These are phyloP conservation scores for Bettongia penicillata DNA, from an alignment of 2,113 vertebrate genomes.

Conservation along the genomic window DNA sequence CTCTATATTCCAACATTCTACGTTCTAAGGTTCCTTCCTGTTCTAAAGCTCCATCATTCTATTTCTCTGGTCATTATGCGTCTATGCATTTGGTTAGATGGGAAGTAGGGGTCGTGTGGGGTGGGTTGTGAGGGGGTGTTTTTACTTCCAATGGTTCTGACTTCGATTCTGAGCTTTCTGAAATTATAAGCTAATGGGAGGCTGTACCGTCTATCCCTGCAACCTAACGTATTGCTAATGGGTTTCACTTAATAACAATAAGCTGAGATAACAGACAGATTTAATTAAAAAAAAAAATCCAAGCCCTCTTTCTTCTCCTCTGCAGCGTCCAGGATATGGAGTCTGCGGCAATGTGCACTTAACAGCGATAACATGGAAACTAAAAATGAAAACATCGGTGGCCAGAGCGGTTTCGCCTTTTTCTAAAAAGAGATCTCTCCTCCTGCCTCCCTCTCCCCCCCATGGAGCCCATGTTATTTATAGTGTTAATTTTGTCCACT, in stretches of 20 bases:
- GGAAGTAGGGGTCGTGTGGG: neutral
- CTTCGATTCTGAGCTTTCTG: neutral
- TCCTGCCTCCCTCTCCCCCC: neutral
- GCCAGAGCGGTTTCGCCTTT: neutral
- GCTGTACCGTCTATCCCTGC: neutral
- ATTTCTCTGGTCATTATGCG: neutral
- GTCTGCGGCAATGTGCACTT: constrained; percentile 59
- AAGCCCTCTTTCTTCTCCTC: neutral
- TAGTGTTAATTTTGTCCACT: constrained; percentile 75
- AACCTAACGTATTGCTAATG: neutral
- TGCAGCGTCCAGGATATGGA: constrained; percentile 28
- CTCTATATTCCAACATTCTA: neutral
- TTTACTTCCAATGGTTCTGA: neutral
- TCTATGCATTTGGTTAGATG: neutral
- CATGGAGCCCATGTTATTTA: constrained; percentile 54
- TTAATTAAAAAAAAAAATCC: constrained; percentile 71
- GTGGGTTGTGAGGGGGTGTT: neutral
- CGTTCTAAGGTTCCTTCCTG: neutral
- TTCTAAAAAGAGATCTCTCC: constrained; percentile 34
- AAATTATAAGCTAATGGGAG: neutral
- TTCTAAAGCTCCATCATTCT: neutral
- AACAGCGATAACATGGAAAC: constrained; percentile 22
- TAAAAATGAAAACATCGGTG: neutral
- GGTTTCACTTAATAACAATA: constrained; percentile 53
- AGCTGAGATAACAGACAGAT: constrained; percentile 68